Evolutionary conservation across 2,797 vertebrate genomes (phyloP).

Genomic region (Hippopotamyrus pictus): DNA sequence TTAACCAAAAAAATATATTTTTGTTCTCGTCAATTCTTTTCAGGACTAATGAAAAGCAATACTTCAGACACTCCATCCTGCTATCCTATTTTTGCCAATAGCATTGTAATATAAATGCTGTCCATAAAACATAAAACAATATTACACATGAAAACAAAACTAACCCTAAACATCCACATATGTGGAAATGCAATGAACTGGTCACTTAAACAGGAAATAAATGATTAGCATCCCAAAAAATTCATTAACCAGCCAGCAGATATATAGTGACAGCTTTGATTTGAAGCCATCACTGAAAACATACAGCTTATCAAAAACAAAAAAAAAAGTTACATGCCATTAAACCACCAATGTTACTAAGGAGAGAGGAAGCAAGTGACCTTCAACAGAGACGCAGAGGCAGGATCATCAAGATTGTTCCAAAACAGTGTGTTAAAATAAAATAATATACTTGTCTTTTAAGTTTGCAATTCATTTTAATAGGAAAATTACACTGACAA

Average conservation of each 20-base stretch:
- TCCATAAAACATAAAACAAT: conserved; percentile 1
- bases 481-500: not conserved
- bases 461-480: not conserved
- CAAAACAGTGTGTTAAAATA: not conserved
- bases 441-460: not conserved
- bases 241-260: not conserved
- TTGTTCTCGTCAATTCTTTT: not conserved
- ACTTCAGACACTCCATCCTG: not conserved
- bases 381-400: not conserved
- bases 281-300: not conserved
- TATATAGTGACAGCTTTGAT: not conserved
- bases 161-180: not conserved
- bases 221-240: not conserved
- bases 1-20: not conserved
- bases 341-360: not conserved
- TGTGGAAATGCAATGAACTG: not conserved
- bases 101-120: not conserved
- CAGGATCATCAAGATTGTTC: not conserved
- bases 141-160: not conserved
- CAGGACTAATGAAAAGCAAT: not conserved
- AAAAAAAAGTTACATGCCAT: not conserved
- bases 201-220: not conserved
- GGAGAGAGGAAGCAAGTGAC: not conserved
- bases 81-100: not conserved
- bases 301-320: not conserved